Evolutionary conservation across 2,113 vertebrate species (phyloP), one percentile per base, ranked within the genome.

Genomic region (Onychostruthus taczanowskii): DNA sequence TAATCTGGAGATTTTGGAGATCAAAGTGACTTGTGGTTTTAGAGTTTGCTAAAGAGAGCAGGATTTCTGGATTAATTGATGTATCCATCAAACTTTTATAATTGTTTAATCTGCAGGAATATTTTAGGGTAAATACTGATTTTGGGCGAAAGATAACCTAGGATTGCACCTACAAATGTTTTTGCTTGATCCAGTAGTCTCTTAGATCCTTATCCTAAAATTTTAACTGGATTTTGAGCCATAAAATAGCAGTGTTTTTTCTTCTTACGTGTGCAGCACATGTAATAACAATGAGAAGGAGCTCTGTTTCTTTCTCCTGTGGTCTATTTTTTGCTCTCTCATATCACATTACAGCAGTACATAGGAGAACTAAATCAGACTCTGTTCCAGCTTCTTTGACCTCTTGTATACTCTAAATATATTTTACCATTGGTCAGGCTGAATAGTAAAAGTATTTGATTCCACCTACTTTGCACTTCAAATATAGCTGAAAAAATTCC

Each of bases 371-470:
- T 76, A 79, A 86, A 89, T 97, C 73, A 62, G 43, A 61, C 82
- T 81, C 46, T 35, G 28, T 86, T 90, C 53, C 75, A 84, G 30
- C 58, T 93, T 76, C 58, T 78, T 88, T 95, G 87, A 91, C 93
- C 66, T 87, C 84, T 58, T 83, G 35, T 87, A 53, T 95, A 80
- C 75, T 85, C 91, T 35, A 69, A 92, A 95, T 94, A 80, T 70
- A 74, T 94, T 77, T 84, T 89, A 73, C 63, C 33, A 39, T 41
- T 84, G 53, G 58, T 96, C 67, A 93, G 58, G 58, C 46, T 55
- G 79, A 97, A 39, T 78, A 84, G 59, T 67, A 86, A 79, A 94
- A 86, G 68, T 95, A 92, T 94, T 96, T 39, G 39, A 30, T 89
- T 77, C 74, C 41, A 75, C 50, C 76, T 89, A 59, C 43, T 96